Evolutionary conservation across 1,140 invertebrate genomes (phyloP).

Genomic region (Drosophila guanche): DNA sequence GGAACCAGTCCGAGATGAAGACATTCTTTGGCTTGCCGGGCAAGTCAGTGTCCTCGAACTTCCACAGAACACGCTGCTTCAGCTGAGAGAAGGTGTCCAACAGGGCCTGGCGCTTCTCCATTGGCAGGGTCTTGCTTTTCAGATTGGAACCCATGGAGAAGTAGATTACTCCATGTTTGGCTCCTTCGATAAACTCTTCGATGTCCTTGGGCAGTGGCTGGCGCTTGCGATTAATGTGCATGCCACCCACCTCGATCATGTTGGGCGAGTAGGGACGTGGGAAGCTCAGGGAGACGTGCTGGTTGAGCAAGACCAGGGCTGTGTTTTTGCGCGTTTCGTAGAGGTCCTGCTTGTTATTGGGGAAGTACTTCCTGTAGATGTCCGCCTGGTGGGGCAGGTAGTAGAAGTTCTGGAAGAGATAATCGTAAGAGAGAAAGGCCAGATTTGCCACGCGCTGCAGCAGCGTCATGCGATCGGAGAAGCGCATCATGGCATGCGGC

Average conservation of each 20-base stretch:
- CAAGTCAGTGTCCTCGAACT: conserved; percentile 87
- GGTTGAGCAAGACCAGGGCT: conserved; percentile 85
- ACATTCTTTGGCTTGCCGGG: conserved; percentile 86
- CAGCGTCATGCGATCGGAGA: conserved; percentile 83
- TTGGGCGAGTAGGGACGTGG: conserved; percentile 84
- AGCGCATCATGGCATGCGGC: conserved; percentile 71
- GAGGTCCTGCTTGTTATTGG: conserved; percentile 62
- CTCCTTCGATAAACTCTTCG: conserved; percentile 85
- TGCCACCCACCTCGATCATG: conserved; percentile 86
- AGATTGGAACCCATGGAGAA: conserved; percentile 88
- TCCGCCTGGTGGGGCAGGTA: conserved; percentile 76
- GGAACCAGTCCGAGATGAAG: conserved; percentile 87
- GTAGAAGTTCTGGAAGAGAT: conserved; percentile 45
- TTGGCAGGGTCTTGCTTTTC: conserved; percentile 84
- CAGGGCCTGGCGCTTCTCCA: conserved; percentile 84
- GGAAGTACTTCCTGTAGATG: conserved; percentile 82
- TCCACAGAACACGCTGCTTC: conserved; percentile 88
- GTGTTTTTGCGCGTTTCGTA: conserved; percentile 81
- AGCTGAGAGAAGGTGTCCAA: conserved; percentile 85
- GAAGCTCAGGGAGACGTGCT: conserved; percentile 85
- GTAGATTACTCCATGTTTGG: conserved; percentile 86
- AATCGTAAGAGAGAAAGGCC: conserved; percentile 62
- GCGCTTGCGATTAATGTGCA: conserved; percentile 84
- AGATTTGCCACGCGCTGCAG: conserved; percentile 83
- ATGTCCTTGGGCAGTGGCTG: conserved; percentile 84